These are phyloP conservation scores for Sialis fuliginosa DNA, from an alignment of 2,888 invertebrate genomes.

Conservation along the genomic window DNA sequence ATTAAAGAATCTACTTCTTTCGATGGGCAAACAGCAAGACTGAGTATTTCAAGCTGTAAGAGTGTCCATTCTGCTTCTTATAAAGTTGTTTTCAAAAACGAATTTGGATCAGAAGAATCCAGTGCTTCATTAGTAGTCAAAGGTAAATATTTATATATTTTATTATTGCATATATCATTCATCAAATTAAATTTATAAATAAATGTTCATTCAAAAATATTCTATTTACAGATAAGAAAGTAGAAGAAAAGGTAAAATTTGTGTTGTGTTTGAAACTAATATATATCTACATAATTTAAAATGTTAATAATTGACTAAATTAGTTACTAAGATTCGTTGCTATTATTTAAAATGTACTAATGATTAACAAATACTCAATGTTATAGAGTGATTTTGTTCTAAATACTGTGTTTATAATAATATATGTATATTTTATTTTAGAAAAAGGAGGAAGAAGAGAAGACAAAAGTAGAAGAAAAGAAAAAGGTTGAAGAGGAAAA, in stretches of 20 bases:
- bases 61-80: constrained; percentile 61
- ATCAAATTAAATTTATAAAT: not conserved
- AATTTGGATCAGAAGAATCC: constrained; percentile 78
- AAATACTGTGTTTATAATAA: not conserved
- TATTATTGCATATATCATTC: not conserved
- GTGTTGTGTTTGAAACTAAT: not conserved
- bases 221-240: constrained; percentile 26
- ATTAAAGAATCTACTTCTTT: constrained; percentile 65
- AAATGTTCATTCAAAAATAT: not conserved
- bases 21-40: constrained; percentile 63
- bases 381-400: not conserved
- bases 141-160: constrained; percentile 6
- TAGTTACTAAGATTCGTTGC: not conserved
- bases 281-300: not conserved
- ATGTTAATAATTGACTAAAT: not conserved
- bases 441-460: constrained; percentile 15
- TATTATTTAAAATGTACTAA: not conserved
- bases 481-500: constrained; percentile 22
- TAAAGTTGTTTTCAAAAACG: constrained; percentile 74
- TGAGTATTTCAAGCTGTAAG: constrained; percentile 59
- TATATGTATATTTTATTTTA: not conserved
- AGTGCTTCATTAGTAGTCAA: constrained; percentile 69
- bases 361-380: not conserved
- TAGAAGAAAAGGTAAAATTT: constrained; percentile 19
- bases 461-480: constrained; percentile 20